Evolutionary conservation across 2,797 vertebrate genomes (phyloP).

Genomic region (Rhinogobio ventralis): DNA sequence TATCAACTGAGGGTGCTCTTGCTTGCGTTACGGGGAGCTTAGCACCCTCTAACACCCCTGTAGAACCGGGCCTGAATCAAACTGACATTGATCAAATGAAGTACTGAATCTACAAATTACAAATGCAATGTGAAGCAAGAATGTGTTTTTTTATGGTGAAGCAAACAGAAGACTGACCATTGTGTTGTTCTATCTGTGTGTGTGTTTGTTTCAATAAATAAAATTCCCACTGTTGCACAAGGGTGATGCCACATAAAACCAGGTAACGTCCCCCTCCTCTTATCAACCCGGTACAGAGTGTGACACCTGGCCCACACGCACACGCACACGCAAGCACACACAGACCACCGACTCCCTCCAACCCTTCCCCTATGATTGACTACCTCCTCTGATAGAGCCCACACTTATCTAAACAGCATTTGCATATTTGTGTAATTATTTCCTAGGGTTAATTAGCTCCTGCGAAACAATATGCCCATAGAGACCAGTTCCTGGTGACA

Average conservation of each 20-base stretch:
- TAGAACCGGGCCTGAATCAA: too few species aligned
- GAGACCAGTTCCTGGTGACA: slow-evolving; percentile 92
- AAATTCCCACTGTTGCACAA: slow-evolving; percentile 45
- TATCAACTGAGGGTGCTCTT: too few species aligned
- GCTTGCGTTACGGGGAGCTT: too few species aligned
- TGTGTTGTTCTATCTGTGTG: slow-evolving; percentile 8
- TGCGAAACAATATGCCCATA: slow-evolving; percentile 86
- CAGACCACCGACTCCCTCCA: slow-evolving; percentile 45
- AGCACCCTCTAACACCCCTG: too few species aligned
- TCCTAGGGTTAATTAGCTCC: slow-evolving; percentile 98
- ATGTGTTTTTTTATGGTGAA: neutral
- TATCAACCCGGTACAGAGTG: slow-evolving; percentile 80
- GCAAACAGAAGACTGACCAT: slow-evolving; percentile 12
- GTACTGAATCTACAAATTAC: neutral
- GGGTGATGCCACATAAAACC: slow-evolving; percentile 58
- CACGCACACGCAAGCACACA: slow-evolving; percentile 40
- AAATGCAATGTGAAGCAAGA: too few species aligned
- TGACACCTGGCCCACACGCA: slow-evolving; percentile 69
- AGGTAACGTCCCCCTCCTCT: slow-evolving; percentile 80
- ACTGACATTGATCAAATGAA: neutral
- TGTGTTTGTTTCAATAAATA: slow-evolving; percentile 23
- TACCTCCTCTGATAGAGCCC: slow-evolving; percentile 88
- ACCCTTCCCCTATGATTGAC: slow-evolving; percentile 87
- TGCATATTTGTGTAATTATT: slow-evolving; percentile 99
- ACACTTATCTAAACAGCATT: slow-evolving; percentile 96